These are phyloP conservation scores for Tetramorium alpestre DNA, from an alignment of 1,140 invertebrate species.

Conservation along the genomic window DNA sequence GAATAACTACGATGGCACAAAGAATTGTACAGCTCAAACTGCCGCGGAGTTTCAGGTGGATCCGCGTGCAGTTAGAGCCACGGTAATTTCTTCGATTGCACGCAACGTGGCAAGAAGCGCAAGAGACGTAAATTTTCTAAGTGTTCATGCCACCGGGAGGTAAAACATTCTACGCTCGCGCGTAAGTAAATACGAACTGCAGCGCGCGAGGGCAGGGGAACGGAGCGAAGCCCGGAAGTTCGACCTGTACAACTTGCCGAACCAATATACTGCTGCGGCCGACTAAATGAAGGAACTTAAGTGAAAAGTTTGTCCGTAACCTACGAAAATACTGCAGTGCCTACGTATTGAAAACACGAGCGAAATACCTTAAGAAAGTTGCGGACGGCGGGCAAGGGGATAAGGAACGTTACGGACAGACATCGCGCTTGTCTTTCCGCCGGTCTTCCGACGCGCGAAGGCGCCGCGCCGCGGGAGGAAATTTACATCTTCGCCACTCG, in stretches of 20 bases:
- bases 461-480: constrained; percentile 42
- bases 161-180: constrained; percentile 75
- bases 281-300: constrained; percentile 82
- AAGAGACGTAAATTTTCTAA: constrained; percentile 59
- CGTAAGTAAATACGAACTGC: constrained; percentile 76
- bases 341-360: constrained; percentile 74
- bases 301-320: constrained; percentile 81
- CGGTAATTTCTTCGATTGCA: constrained; percentile 59
- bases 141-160: constrained; percentile 67
- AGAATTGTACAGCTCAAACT: constrained; percentile 23
- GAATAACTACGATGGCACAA: constrained; percentile 40
- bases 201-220: constrained; percentile 31
- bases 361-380: constrained; percentile 64
- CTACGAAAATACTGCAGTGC: constrained; percentile 75
- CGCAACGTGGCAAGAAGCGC: constrained; percentile 59
- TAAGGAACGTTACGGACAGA: constrained; percentile 42
- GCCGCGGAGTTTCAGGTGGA: constrained; percentile 13
- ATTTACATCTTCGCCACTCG: constrained; percentile 69
- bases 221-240: constrained; percentile 70
- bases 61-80: neutral
- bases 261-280: constrained; percentile 78
- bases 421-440: constrained; percentile 41
- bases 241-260: constrained; percentile 78
- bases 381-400: constrained; percentile 11
- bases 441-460: constrained; percentile 28